Evolutionary conservation across 2,113 vertebrate species (phyloP).

Genomic region (Garra rufa): DNA sequence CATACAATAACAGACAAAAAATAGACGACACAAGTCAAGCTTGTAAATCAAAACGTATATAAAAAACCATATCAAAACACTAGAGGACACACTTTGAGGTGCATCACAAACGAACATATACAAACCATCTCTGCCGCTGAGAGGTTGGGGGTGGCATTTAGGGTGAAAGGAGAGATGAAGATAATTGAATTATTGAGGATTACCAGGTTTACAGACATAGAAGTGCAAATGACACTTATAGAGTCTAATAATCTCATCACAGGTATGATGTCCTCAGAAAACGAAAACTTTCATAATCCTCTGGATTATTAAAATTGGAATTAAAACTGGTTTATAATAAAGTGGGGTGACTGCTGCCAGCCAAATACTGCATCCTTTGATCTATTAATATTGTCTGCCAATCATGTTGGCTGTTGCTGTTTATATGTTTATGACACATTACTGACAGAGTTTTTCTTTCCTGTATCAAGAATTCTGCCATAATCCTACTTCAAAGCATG

Average conservation of each 20-base stretch:
- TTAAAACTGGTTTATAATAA: not conserved
- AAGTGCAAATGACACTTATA: not conserved
- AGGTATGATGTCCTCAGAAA: not conserved
- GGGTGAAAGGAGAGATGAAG: constrained; percentile 43
- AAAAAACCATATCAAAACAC: not conserved
- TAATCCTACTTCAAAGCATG: constrained; percentile 29
- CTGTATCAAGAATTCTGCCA: constrained; percentile 10
- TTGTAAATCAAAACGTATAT: not conserved
- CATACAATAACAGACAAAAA: no score
- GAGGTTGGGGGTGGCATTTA: constrained; percentile 68
- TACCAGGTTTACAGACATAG: not conserved
- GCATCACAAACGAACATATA: constrained; percentile 61
- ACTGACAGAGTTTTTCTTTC: not conserved
- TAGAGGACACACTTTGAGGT: not conserved
- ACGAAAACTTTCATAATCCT: constrained; percentile 1
- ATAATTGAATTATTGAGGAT: constrained; percentile 27
- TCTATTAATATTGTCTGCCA: constrained; percentile 15
- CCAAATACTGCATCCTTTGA: constrained; percentile 13
- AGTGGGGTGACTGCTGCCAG: constrained; percentile 13
- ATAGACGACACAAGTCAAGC: not conserved
- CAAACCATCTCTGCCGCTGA: constrained; percentile 91
- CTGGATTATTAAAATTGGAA: not conserved
- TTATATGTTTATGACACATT: constrained; percentile 9
- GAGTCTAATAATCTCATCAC: not conserved
- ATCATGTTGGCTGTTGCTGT: constrained; percentile 8